A percentile compares a stretch with the other conserved stretches of the same genome.
phyloP scores from a whole-genome alignment of 2,113 vertebrate species.

The Chaetorhynchus papuensis region DNA sequence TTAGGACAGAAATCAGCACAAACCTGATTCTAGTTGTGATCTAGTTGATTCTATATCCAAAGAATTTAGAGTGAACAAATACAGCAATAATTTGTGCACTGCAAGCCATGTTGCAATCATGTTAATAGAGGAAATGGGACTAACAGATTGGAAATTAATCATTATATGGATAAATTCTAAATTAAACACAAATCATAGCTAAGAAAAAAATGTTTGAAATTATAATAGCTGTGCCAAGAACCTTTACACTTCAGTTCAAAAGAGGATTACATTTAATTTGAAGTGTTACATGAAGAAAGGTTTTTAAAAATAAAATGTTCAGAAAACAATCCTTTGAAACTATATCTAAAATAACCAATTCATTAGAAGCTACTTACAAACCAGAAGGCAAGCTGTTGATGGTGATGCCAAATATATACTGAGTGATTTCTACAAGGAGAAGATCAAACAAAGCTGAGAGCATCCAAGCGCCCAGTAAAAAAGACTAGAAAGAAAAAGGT shows the following conservation, averaged over 20 bases:
- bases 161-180: neutral
- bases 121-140: neutral
- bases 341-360: neutral
- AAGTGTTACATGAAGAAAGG: neutral
- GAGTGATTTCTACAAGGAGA: slow-evolving; percentile 70
- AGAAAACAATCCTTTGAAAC: neutral
- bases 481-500: slow-evolving; percentile 70
- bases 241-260: neutral
- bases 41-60: too few relatives aligned
- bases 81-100: neutral
- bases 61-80: neutral
- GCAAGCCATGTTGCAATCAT: neutral
- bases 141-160: neutral
- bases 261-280: neutral
- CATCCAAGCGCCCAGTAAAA: slow-evolving; percentile 78
- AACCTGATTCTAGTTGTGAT: neutral
- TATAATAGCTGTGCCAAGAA: neutral
- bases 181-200: neutral
- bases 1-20: neutral
- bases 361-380: slow-evolving; percentile 76
- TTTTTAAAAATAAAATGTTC: neutral
- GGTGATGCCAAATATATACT: slow-evolving; percentile 65
- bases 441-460: slow-evolving; percentile 77
- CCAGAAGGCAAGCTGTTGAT: slow-evolving; percentile 77
- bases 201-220: neutral